A percentile compares a stretch with the other conserved stretches of the same genome.
phyloP scores from a whole-genome alignment of 2,888 invertebrate species.

The Cataglyphis albicans region DNA sequence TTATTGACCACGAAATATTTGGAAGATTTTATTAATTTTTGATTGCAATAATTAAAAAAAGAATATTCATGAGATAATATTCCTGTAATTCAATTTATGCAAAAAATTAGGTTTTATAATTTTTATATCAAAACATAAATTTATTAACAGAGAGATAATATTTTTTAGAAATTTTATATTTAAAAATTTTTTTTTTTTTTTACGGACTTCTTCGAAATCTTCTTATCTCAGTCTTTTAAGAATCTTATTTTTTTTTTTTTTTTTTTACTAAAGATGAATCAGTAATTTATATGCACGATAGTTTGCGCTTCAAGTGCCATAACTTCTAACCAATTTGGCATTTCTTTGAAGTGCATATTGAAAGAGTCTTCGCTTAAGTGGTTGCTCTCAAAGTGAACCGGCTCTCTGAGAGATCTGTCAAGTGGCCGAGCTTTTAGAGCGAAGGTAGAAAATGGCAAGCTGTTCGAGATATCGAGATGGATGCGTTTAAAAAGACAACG shows the following conservation, averaged over 20 bases:
- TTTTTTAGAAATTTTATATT: not conserved
- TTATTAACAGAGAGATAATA: not conserved
- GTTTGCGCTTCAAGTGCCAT: conserved; percentile 44
- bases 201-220: not conserved
- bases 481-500: conserved; percentile 42
- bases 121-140: not conserved
- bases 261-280: not conserved
- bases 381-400: conserved; percentile 43
- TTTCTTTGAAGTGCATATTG: conserved; percentile 60
- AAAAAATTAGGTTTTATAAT: not conserved
- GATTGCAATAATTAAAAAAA: not conserved
- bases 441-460: conserved; percentile 28
- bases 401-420: conserved; percentile 54
- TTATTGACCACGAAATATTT: not conserved
- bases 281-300: conserved; percentile 30
- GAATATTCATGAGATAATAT: not conserved
- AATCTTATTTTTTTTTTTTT: not conserved
- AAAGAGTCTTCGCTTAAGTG: conserved; percentile 52
- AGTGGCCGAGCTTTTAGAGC: conserved; percentile 49
- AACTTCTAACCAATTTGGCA: conserved; percentile 58
- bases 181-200: too few relatives aligned
- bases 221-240: not conserved
- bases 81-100: not conserved
- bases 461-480: conserved; percentile 28
- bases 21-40: not conserved